Evolutionary conservation across 2,797 vertebrate species (phyloP), one percentile per base, ranked within the genome.

Genomic region (Lithobates pipiens): DNA sequence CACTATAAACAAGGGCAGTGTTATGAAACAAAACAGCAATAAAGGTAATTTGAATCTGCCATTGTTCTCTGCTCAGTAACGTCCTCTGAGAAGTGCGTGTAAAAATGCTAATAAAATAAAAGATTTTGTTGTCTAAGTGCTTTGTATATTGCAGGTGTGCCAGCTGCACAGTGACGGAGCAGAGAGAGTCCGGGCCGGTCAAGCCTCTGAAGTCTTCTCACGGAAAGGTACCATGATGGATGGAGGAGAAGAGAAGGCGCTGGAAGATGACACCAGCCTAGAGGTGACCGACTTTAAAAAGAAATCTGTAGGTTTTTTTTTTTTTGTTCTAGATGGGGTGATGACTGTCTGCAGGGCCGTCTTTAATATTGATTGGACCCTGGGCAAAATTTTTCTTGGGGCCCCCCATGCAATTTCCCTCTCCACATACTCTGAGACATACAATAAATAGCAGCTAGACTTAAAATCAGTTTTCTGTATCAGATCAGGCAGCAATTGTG

Each of bases 1-100:
- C 21, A 63, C 80, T 23, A 65, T 84, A 84, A 84, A 84, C 74
- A 77, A 27, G 23, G 65, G 18, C 10, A 76, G 63, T 75, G 32
- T 83, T 68, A 69, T 83, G 57, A 69, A 15, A 76, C 25, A 74
- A 67, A 65, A 68, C 72, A 82, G n/a, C 57, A 32, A n/a, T 36
- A 78, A 63, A 67, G 39, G 70, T 29, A 10, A 72, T 44, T 29
- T 81, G 79, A 73, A 82, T 42, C 5, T 73, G 50, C 23, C 57
- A 76, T 82, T 82, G 80, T 82, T n/a, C 36, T 63, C 21, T 15
- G 34, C 71, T 44, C 25, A 2, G 10, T 16, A 23, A 68, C 65
- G 80, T 82, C 34, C 36, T 63, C 21, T 15, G 21, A n/a, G 8
- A 32, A 65, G 9, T 34, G 10, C 21, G 16, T 2, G 61, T 44